Evolutionary conservation across 2,888 invertebrate species (phyloP).

Genomic region (Aricia artaxerxes): DNA sequence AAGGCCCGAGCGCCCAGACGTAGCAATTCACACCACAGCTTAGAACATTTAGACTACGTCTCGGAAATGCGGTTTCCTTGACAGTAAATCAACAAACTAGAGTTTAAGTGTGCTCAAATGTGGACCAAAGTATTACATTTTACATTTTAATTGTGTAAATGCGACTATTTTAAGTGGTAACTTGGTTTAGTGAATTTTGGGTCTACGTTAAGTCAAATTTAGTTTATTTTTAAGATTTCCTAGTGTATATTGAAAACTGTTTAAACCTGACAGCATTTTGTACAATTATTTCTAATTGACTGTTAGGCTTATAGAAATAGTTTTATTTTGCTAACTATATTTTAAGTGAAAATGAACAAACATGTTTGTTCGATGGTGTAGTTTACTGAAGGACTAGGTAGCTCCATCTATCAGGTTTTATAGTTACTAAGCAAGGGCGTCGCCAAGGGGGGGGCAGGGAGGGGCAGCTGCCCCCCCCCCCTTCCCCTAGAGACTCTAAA

Average conservation of each 20-base stretch:
- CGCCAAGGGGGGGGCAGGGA: no score
- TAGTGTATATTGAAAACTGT: constrained; percentile 54
- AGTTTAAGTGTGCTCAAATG: constrained; percentile 70
- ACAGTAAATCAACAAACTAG: constrained; percentile 57
- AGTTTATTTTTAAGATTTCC: constrained; percentile 37
- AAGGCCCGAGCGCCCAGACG: constrained; percentile 75
- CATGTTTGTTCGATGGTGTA: not conserved
- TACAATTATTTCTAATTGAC: constrained; percentile 25
- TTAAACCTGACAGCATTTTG: constrained; percentile 28
- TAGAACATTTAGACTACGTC: constrained; percentile 82
- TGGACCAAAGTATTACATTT: constrained; percentile 71
- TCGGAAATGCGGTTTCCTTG: constrained; percentile 84
- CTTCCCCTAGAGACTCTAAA: no score
- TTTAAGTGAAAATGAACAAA: not conserved
- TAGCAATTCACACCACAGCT: constrained; percentile 83
- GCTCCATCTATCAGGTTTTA: not conserved
- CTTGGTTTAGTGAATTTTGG: constrained; percentile 36
- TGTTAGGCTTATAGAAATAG: not conserved
- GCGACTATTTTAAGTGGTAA: constrained; percentile 35
- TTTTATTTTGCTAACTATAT: not conserved
- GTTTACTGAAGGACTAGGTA: not conserved
- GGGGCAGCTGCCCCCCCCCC: no score
- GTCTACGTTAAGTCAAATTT: constrained; percentile 37
- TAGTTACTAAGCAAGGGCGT: not conserved
- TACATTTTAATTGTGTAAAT: constrained; percentile 44